Evolutionary conservation across 1,140 invertebrate species (phyloP).

Genomic region (Brachionus angularis): DNA sequence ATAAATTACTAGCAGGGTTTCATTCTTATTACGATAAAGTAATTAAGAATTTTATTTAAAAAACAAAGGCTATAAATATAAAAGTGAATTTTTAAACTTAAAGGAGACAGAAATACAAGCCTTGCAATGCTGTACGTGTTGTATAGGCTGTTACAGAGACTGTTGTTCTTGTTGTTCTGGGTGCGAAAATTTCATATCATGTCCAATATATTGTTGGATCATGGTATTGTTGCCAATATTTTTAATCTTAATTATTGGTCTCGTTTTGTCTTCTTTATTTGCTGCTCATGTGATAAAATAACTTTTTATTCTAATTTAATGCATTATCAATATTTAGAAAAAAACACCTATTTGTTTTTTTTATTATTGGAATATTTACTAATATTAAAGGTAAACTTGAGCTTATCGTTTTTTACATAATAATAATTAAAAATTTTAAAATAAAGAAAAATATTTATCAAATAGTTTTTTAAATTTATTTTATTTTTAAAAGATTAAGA

Average conservation of each 20-base stretch:
- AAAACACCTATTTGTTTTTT: too few relatives aligned
- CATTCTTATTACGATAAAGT: conserved; percentile 19
- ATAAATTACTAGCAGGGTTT: conserved; percentile 22
- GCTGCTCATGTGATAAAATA: conserved; percentile 10
- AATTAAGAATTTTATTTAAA: not conserved
- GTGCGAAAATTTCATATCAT: conserved; percentile 43
- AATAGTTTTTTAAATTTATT: too few relatives aligned
- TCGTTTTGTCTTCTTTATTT: not conserved
- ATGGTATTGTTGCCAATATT: conserved; percentile 7
- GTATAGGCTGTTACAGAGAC: conserved; percentile 25
- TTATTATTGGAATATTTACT: too few relatives aligned
- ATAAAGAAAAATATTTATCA: too few relatives aligned
- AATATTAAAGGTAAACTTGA: too few relatives aligned
- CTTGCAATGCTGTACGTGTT: conserved; percentile 40
- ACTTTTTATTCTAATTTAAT: not conserved
- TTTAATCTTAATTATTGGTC: conserved; percentile 1
- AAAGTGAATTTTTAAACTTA: not conserved
- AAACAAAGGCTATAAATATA: not conserved
- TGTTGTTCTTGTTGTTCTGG: conserved; percentile 32
- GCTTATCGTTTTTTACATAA: too few relatives aligned
- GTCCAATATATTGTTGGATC: conserved; percentile 42
- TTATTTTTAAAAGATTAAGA: too few relatives aligned
- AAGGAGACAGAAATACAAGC: conserved; percentile 26
- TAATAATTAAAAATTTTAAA: too few relatives aligned
- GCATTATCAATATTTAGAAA: too few relatives aligned